These are phyloP conservation scores for Oscheius sp. DNA, from an alignment of 2,888 invertebrate species.

Conservation along the genomic window DNA sequence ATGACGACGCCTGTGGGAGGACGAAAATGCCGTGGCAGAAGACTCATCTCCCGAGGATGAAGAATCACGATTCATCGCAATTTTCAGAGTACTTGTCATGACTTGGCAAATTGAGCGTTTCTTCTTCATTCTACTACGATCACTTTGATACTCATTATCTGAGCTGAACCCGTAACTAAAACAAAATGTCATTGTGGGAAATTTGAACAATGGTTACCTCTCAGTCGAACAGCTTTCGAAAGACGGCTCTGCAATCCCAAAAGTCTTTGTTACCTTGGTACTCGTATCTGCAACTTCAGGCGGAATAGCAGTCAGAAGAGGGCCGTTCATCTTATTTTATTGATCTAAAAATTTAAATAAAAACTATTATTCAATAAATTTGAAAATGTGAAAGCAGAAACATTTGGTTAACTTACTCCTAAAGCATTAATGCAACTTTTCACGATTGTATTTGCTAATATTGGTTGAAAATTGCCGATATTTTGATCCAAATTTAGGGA, in stretches of 20 bases:
- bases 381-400: too few species aligned
- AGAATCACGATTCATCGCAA: background rate
- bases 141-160: background rate
- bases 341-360: background rate
- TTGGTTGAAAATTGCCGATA: too few species aligned
- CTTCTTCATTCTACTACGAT: conserved; percentile 8
- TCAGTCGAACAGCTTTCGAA: background rate
- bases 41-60: conserved; percentile 10
- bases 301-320: background rate
- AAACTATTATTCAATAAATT: background rate
- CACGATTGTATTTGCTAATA: too few species aligned
- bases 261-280: background rate
- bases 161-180: conserved; percentile 4
- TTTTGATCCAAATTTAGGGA: too few species aligned
- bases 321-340: background rate
- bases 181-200: background rate
- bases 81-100: conserved; percentile 8
- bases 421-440: too few species aligned
- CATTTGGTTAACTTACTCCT: too few species aligned
- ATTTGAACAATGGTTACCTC: background rate
- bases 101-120: conserved; percentile 10
- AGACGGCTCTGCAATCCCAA: background rate
- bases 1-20: background rate
- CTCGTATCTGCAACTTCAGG: background rate
- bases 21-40: background rate